Base-by-base conservation (phyloP, 2,797 vertebrate species). In the Anguilla anguilla region DNA sequence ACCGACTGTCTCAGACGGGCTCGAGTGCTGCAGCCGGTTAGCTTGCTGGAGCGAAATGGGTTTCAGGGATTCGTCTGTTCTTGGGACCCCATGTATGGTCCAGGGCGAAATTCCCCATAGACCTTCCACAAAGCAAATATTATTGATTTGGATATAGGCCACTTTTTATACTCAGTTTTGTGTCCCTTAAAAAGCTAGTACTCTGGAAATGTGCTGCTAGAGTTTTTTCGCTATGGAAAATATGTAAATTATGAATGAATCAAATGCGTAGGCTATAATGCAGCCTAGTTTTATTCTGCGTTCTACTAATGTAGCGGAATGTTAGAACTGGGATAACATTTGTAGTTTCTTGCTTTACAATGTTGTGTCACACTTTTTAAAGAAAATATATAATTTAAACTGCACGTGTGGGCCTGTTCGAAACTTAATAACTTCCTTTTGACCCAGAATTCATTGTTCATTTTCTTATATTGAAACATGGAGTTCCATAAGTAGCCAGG, bases 21-120 rank as follows among this genome's bases (percentile, higher is more conserved):
- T 74, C 39, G 35, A 87, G 51, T 81, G 87, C 85, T 89, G 89
- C 85, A 86, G 86, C 35, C 86, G 74, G 88, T 72, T 86, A 43
- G 86, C 49, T 57, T 51, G 67, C 83, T 90, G 81, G 53, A 83
- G 77, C 25, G 57, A 86, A 83, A 85, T 82, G 39, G 11, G 43
- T 88, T 88, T 87, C 79, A 55, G 81, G 87, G 83, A 51, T 82
- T 86, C 83, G 91, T 91, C 88, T 89, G 89, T 87, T 88, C 69
- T 22, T 81, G 11, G 77, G 77, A 49, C 39, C 77, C 19, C 35
- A 9, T 39, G 17, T 82, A 22, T 49, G 7, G 46, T 82, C 46
- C 22, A 49, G 51, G 22, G 46, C 9, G 9, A 49, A 3, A 51
- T n/a, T 51, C 43, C 79, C 43, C 79, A n/a, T n/a, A 51, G 46